Evolutionary conservation across 2,888 invertebrate species (phyloP).

Genomic region (Mythimna vitellina): DNA sequence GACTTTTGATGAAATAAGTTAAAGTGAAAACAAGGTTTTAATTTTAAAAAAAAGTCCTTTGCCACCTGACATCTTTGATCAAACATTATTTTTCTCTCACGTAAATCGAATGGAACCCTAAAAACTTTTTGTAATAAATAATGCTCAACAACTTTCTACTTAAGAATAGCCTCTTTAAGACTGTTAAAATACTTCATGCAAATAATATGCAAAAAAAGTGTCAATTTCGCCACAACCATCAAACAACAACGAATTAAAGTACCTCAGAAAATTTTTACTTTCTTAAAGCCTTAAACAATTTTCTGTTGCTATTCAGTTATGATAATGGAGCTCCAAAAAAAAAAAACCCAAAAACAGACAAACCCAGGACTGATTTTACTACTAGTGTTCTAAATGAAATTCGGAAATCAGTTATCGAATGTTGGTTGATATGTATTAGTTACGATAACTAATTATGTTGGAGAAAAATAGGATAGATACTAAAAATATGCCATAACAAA

Average conservation of each 20-base stretch:
- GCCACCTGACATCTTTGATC: neutral
- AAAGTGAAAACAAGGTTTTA: too few species aligned
- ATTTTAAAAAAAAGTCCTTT: too few species aligned
- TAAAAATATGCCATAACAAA: conserved; percentile 37
- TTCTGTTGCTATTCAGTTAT: neutral
- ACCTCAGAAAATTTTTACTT: neutral
- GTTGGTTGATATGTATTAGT: neutral
- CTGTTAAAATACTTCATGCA: conserved; percentile 17
- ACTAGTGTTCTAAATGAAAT: neutral
- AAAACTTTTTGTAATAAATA: conserved; percentile 23
- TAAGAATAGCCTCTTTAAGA: conserved; percentile 37
- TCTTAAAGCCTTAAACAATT: too few species aligned
- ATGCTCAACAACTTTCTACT: conserved; percentile 71
- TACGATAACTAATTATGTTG: conserved; percentile 12
- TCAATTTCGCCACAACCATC: conserved; percentile 34
- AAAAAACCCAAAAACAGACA: neutral
- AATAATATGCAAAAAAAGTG: conserved; percentile 34
- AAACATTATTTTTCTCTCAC: neutral
- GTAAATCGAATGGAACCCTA: conserved; percentile 16
- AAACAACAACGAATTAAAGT: conserved; percentile 23
- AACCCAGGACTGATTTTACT: neutral
- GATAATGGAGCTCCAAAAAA: neutral
- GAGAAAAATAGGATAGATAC: neutral
- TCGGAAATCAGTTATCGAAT: neutral
- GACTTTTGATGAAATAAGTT: neutral